Evolutionary conservation across 1,140 invertebrate species (phyloP), one percentile per base, ranked within the genome.

Genomic region (Stenopsyche tienmushanensis): DNA sequence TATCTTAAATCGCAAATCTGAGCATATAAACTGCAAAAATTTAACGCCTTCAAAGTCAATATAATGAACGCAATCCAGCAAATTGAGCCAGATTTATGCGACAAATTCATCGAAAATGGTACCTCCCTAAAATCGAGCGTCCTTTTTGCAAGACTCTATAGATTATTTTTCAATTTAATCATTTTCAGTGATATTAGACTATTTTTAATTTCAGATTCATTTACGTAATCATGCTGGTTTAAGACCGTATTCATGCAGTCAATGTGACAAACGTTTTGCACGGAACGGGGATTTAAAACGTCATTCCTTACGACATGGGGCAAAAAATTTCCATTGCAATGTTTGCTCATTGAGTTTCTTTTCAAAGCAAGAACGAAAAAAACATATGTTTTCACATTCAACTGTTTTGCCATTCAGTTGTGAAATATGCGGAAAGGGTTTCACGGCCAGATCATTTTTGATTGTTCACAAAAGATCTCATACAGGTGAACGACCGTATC

Each of bases 391-490:
- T 25, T 74, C 75, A 24, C 75, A 77, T 25, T 70, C 73, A 45
- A 63, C 75, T 45, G 67, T 7, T 70, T 53, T 7, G 29, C 29
- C 29, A 5, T 34, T 7, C 29, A 13, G n/a, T 2, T 62, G 60
- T 34, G 60, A 62, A 17, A 24, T 25, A 15, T 86, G 85, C 72
- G 71, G 76, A n/a, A 73, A 82, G 50, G 66, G 66, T 2, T 82
- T 81, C 63, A 75, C 74, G 49, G 78, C 74, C 5, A 75, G 69
- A 53, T 74, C 75, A 25, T 66, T 76, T 3, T 62, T 80, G 5
- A 70, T 72, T 62, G 20, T 76, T 60, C 81, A 82, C 57, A 9
- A 18, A 18, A 23, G 24, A 8, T 10, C 23, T 15, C 57, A 59
- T 18, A 41, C n/a, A 7, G 57, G 57, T 7, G 20, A 20, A 7